phyloP scores from a whole-genome alignment of 2,113 vertebrate genomes.

The Myrmophylax atrothorax region DNA sequence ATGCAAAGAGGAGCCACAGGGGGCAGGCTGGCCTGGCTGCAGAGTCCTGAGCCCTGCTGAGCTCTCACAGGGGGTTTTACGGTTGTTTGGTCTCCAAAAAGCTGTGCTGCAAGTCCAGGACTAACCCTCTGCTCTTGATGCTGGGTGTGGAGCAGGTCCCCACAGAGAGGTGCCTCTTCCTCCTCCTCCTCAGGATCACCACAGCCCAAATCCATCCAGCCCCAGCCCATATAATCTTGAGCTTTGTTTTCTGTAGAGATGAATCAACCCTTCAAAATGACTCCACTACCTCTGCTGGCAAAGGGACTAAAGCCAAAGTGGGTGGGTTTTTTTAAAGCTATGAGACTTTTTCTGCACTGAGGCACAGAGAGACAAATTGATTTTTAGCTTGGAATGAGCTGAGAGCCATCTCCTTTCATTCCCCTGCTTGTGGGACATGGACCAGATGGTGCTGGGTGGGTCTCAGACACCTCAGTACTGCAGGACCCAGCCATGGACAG shows the following conservation, averaged over 20 bases:
- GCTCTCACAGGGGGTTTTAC: neutral
- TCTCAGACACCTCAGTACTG: neutral
- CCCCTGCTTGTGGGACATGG: neutral
- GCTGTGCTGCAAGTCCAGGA: neutral
- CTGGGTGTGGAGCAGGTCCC: too few species aligned
- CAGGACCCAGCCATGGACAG: fast-evolving
- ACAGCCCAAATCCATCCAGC: fast-evolving
- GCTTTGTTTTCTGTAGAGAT: neutral
- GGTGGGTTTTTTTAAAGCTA: neutral
- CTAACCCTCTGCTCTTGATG: neutral
- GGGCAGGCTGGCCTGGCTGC: neutral
- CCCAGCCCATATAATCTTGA: neutral
- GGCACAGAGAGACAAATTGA: neutral
- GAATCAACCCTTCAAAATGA: neutral
- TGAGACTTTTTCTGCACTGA: neutral
- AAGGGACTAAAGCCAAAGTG: neutral
- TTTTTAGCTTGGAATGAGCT: neutral
- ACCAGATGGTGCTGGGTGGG: neutral
- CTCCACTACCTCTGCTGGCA: neutral
- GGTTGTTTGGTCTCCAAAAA: neutral
- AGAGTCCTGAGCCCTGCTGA: neutral
- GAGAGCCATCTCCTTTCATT: neutral
- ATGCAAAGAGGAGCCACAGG: fast-evolving
- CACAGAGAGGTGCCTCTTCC: too few species aligned
- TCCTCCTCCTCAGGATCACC: neutral